A percentile compares a stretch with the other conserved stretches of the same genome.
phyloP scores from a whole-genome alignment of 1,140 invertebrate species.

The Bombus picipes region DNA sequence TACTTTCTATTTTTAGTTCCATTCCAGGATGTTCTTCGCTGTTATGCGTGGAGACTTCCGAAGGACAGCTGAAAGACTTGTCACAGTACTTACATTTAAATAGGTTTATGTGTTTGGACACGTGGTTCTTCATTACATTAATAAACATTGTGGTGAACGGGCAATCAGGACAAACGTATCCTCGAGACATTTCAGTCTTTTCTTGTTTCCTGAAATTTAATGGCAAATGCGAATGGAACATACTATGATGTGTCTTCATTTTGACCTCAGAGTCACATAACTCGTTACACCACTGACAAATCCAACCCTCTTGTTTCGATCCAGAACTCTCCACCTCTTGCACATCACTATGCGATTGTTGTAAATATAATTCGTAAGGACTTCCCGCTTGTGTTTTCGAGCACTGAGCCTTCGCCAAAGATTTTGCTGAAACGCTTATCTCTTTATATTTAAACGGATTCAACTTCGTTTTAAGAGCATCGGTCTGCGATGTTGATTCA shows the following conservation, averaged over 20 bases:
- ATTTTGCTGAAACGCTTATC: background rate
- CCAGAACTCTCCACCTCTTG: background rate
- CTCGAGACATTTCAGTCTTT: slow-evolving; percentile 10
- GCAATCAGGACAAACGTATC: slow-evolving; percentile 72
- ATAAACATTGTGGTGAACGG: slow-evolving; percentile 58
- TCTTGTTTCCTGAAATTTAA: slow-evolving; percentile 67
- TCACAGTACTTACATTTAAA: slow-evolving; percentile 76
- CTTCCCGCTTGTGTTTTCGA: slow-evolving; percentile 6
- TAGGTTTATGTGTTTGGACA: slow-evolving; percentile 71
- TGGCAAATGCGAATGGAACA: slow-evolving; percentile 77
- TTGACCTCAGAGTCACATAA: slow-evolving; percentile 70
- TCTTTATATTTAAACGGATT: slow-evolving; percentile 67
- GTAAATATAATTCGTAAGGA: slow-evolving; percentile 28
- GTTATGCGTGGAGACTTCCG: slow-evolving; percentile 56
- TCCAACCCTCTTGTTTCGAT: slow-evolving; percentile 63
- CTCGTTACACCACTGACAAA: slow-evolving; percentile 77
- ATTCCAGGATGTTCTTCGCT: slow-evolving; percentile 66
- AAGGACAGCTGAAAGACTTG: slow-evolving; percentile 62
- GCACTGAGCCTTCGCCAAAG: background rate
- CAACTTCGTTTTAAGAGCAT: background rate
- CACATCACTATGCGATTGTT: background rate
- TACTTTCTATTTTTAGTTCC: slow-evolving; percentile 70
- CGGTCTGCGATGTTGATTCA: background rate
- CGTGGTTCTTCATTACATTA: slow-evolving; percentile 71
- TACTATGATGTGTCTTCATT: slow-evolving; percentile 75